Base-by-base conservation (phyloP, 2,888 invertebrate genomes). In the Scaptomyza reducta region DNA sequence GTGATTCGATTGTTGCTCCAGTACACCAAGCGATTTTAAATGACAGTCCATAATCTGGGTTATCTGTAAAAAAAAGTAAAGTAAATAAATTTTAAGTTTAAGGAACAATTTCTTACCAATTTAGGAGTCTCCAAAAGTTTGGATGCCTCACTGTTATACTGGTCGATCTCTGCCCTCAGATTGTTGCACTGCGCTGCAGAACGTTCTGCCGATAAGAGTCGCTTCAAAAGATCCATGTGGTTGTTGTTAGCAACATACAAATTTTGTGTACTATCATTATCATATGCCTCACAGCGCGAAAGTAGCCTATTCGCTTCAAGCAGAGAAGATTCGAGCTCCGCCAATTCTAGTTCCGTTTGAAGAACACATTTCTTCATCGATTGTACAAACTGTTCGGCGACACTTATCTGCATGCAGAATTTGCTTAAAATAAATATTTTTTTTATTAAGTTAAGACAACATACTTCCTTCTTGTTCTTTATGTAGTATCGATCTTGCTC, bases 281-380 rank as follows among this genome's bases (percentile, higher is more conserved):
- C 6, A 2, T 6, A 14, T 18, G 49, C 6, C 25, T 84, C 73
- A 9, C 53, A 31, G 1, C 31, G 18, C 0, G 27, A 22, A 6
- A 79, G 27, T 0, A 38, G 1, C 16, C 56, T 60, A 33, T 80
- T 74, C 5, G 67, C 62, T 27, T 58, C 44, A 0, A 60, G 6
- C 29, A 87, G 45, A 4, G 9, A 6, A 0, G 0, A 6, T 14
- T 70, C 73, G 33, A 64, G 72, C 1, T 80, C 64, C 27, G 33
- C n/a, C 13, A 85, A 46, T 16, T 82, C 77, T 6, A 63, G 18
- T 54, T 85, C 87, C 29, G 72, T 25, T 51, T 49, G 57, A 0
- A 54, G 16, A 5, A 77, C 22, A 14, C 53, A 49, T 1, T 41
- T 11, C 2, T 46, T 74, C 2, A 87, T n/a, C 0, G 41, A 18